Evolutionary conservation across 2,888 invertebrate species (phyloP).

Genomic region (Margaritifera margaritifera): DNA sequence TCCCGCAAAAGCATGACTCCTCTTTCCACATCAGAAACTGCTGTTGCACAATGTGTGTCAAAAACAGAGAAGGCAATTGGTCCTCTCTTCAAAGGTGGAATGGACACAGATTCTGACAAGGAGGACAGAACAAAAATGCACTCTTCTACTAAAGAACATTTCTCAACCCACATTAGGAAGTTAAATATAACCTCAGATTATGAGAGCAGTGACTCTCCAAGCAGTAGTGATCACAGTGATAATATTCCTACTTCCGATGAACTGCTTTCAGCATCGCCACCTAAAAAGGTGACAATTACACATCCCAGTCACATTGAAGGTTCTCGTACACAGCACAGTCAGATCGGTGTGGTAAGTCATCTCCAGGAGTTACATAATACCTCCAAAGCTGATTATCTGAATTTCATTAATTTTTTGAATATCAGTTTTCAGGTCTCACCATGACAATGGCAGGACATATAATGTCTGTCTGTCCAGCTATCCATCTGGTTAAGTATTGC

Average conservation of each 20-base stretch:
- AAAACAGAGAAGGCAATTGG: conserved; percentile 33
- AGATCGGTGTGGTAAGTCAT: too few species aligned
- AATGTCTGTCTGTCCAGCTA: too few species aligned
- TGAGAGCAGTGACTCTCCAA: conserved; percentile 74
- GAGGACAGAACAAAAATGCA: conserved; percentile 37
- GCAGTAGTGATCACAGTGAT: conserved; percentile 73
- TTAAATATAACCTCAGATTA: conserved; percentile 70
- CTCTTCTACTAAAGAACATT: conserved; percentile 37
- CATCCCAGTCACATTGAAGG: conserved; percentile 1
- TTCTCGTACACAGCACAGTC: too few species aligned
- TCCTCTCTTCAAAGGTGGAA: conserved; percentile 42
- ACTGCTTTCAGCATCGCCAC: conserved; percentile 48
- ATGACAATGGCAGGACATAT: too few species aligned
- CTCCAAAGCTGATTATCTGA: too few species aligned
- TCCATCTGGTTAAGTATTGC: too few species aligned
- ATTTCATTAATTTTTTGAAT: too few species aligned
- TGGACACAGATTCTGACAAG: conserved; percentile 23
- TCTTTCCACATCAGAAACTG: conserved; percentile 17
- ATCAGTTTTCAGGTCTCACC: too few species aligned
- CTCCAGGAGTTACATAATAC: too few species aligned
- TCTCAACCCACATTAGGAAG: conserved; percentile 47
- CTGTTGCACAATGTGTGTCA: conserved; percentile 3
- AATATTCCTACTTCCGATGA: conserved; percentile 57
- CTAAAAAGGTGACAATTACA: conserved; percentile 50
- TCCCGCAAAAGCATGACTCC: conserved; percentile 56